Evolutionary conservation across 1,140 invertebrate genomes (phyloP), one percentile per base, ranked within the genome.

Genomic region (Apis mellifera): DNA sequence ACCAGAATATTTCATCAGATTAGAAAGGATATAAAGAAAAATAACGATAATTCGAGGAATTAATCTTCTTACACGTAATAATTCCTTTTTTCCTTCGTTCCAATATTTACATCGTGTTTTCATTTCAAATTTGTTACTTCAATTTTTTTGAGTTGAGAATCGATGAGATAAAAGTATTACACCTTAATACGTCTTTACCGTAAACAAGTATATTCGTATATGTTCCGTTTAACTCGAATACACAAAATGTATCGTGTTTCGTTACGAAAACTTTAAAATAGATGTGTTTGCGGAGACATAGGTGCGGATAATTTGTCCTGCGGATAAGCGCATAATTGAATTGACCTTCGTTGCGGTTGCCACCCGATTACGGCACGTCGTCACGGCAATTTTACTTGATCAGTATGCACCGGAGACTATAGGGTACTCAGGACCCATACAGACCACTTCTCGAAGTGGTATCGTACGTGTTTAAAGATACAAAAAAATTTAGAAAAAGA

Each of bases 291-390:
- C 72, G 62, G 59, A 57, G 59, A 52, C 73, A 86, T 80, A 87
- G 85, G 82, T 81, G 86, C 66, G 76, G 73, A 81, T 87, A 88
- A 88, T 88, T 84, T 79, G 66, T 82, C 59, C 76, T 62, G 60
- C 62, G 62, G 59, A 83, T 86, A 77, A 86, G 52, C 78, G 68
- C 75, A 88, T 90, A 90, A 90, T 88, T 86, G 71, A 64, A 52
- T 71, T 74, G 89, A 81, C 89, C 90, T 91, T 90, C 81, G 84
- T 68, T 84, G 83, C 86, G 78, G 89, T 90, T 90, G 72, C 83
- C 82, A 78, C 84, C 83, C 84, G 90, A 90, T 90, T 90, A 90
- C 90, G 73, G 64, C 75, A 55, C 54, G 64, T 85, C 74, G 71
- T 87, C 74, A 69, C 66, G 65, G 55, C 81, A 83, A 85, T 89